A percentile compares a stretch with the other conserved stretches of the same genome.
phyloP scores from a whole-genome alignment of 2,888 invertebrate species.

The Apodemia hepburni region DNA sequence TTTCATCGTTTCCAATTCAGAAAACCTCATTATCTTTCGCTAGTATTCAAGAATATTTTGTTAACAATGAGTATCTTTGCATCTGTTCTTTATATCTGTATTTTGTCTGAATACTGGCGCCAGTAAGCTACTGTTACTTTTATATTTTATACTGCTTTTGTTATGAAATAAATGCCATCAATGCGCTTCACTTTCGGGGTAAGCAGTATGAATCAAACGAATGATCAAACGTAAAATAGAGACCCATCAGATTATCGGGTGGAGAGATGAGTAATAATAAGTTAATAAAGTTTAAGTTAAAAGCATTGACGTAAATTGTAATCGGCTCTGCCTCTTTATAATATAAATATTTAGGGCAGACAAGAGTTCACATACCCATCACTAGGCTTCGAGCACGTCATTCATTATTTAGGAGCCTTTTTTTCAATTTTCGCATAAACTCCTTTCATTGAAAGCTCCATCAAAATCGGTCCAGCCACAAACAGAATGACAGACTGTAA shows the following conservation, averaged over 20 bases:
- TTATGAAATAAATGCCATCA: not conserved
- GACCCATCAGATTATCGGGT: not conserved
- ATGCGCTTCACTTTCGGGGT: not conserved
- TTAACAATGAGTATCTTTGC: slow-evolving; percentile 1
- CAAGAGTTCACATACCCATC: too few relatives aligned
- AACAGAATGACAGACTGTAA: too few relatives aligned
- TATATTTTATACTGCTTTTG: not conserved
- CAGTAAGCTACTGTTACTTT: slow-evolving; percentile 4
- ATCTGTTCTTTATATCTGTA: slow-evolving; percentile 1
- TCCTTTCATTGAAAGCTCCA: too few relatives aligned
- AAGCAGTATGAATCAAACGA: not conserved
- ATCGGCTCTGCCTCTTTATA: too few relatives aligned
- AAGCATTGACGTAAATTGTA: too few relatives aligned
- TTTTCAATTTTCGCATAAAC: too few relatives aligned
- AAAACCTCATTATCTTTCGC: slow-evolving; percentile 36
- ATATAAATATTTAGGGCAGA: too few relatives aligned
- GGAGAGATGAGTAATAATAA: not conserved
- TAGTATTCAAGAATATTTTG: slow-evolving; percentile 26
- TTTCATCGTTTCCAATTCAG: slow-evolving; percentile 39
- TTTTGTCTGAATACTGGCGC: slow-evolving; percentile 2
- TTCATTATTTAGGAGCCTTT: too few relatives aligned
- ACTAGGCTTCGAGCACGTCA: too few relatives aligned
- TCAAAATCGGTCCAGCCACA: too few relatives aligned
- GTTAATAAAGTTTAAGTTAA: too few relatives aligned
- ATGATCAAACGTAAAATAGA: too few relatives aligned